Evolutionary conservation across 2,113 vertebrate genomes (phyloP), one percentile per base, ranked within the genome.

Genomic region (Aldabrachelys gigantea): DNA sequence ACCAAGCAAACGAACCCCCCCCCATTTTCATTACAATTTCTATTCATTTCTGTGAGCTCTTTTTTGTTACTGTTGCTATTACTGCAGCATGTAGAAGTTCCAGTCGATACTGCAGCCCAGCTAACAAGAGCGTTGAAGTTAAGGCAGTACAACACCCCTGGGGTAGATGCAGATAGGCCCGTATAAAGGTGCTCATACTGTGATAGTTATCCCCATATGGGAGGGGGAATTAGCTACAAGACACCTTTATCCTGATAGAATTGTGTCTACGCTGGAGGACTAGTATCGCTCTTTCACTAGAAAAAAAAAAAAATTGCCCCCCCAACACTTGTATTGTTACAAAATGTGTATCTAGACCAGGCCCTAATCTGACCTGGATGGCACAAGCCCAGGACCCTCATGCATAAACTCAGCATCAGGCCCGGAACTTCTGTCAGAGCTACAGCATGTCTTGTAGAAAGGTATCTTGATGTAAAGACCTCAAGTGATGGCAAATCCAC

Each of bases 371-470:
- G 3, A 49, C 25, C 80, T 35, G 69, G 1, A 25, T 69, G 27
- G 53, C 75, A 17, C 80, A 75, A 86, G 35, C 25, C 72, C 19
- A 5, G 76, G 21, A 62, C 47, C 65, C 79, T 82, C 2, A 5
- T 1, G 6, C 24, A 69, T 35, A 95, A 90, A 90, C 84, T 69
- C 59, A 0, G 24, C 24, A 10, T 35, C 65, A 38, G 38, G 65
- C 4, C 65, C 35, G 19, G 82, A 49, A 1, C 47, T 84, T 69
- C 89, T 2, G 19, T 41, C 79, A 29, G 53, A 87, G 53, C 19
- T 47, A 8, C 50, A 12, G 16, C 21, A 1, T n/a, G 54, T 79
- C 35, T 29, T 54, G 8, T 1, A 10, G 0, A 35, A 54, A 12
- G 79, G 31, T 1, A 44, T 8, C 54, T 81, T 1, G 10, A 17